These are phyloP conservation scores for Serinus canaria DNA, from an alignment of 2,113 vertebrate genomes.

Conservation along the genomic window DNA sequence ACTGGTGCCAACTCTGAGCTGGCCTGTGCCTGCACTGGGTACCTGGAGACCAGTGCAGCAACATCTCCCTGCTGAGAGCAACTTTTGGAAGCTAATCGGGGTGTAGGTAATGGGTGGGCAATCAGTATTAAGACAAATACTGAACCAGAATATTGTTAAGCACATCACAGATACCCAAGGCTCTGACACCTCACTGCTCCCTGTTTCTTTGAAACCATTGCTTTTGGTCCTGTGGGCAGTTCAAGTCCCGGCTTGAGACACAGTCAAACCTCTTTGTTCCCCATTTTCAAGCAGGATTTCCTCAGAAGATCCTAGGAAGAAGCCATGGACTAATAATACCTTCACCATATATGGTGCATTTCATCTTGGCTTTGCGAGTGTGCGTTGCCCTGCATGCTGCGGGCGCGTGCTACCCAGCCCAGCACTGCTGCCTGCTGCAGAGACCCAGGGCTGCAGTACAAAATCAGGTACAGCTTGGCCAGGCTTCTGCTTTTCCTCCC, in stretches of 20 bases:
- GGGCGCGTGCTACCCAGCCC: accelerated
- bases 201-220: neutral
- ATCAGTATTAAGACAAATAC: neutral
- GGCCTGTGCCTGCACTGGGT: neutral
- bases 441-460: accelerated
- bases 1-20: neutral
- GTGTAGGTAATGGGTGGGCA: neutral
- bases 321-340: constrained; percentile 3
- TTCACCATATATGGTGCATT: constrained; percentile 60
- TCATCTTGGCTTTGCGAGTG: neutral
- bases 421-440: accelerated
- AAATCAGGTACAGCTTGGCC: neutral
- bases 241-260: neutral
- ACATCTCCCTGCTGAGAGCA: neutral
- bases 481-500: neutral
- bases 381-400: accelerated
- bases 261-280: neutral
- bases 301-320: neutral
- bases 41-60: neutral
- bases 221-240: neutral
- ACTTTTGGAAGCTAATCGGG: neutral
- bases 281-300: constrained; percentile 4
- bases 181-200: neutral
- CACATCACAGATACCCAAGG: neutral
- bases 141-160: neutral